These are phyloP conservation scores for Porphyrio hochstetteri DNA, from an alignment of 2,113 vertebrate species.

Conservation along the genomic window DNA sequence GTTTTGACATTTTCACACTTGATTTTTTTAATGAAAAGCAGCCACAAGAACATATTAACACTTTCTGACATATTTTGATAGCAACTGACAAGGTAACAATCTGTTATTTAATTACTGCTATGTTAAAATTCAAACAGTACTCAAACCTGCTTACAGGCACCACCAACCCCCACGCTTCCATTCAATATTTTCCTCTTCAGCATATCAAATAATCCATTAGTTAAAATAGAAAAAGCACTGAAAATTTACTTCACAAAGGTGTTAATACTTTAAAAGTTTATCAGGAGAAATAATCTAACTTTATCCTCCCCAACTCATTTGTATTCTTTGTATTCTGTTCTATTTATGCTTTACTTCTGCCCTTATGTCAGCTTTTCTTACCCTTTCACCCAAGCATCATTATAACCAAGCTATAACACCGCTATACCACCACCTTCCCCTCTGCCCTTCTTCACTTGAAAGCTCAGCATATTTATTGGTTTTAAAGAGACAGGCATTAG, in stretches of 20 bases:
- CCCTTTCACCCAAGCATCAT: not conserved
- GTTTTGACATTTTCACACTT: constrained; percentile 28
- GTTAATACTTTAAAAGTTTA: not conserved
- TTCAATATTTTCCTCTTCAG: not conserved
- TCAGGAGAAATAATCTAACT: not conserved
- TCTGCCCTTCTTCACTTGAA: not conserved
- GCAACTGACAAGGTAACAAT: constrained; percentile 58
- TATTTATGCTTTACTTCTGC: not conserved
- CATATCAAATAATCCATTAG: not conserved
- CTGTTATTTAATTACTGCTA: constrained; percentile 5
- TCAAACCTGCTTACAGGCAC: not conserved
- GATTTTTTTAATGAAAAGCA: not conserved
- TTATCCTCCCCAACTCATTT: not conserved
- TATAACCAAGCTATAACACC: not conserved
- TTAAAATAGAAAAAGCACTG: not conserved
- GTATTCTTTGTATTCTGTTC: not conserved
- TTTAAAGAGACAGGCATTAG: not conserved
- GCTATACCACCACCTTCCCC: not conserved
- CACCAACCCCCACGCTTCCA: not conserved
- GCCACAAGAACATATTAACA: constrained; percentile 27
- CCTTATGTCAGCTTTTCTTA: not conserved
- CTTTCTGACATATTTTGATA: constrained; percentile 40
- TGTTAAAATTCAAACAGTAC: not conserved
- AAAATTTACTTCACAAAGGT: not conserved
- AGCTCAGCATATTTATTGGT: not conserved